phyloP scores from a whole-genome alignment of 2,113 vertebrate genomes.

The Rhinopomastus cyanomelas region DNA sequence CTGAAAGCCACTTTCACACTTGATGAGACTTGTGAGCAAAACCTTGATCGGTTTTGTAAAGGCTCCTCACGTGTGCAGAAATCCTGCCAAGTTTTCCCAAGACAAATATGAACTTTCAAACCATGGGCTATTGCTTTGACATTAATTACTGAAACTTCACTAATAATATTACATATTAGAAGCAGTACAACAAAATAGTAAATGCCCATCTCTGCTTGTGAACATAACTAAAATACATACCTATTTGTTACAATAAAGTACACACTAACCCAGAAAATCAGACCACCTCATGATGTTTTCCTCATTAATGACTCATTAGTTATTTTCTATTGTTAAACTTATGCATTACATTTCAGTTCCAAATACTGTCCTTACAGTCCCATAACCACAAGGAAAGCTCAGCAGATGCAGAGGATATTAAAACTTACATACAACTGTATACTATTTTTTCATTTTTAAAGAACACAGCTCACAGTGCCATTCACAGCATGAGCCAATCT shows the following conservation, averaged over 20 bases:
- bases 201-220: neutral
- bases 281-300: neutral
- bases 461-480: neutral
- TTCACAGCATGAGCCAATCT: neutral
- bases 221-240: neutral
- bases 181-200: neutral
- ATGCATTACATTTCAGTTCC: neutral
- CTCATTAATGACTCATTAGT: neutral
- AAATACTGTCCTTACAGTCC: neutral
- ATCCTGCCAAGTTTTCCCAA: neutral
- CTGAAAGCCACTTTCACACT: neutral
- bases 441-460: neutral
- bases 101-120: neutral
- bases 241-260: neutral
- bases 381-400: neutral
- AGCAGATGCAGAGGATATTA: neutral
- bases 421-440: neutral
- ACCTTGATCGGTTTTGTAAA: rapidly evolving
- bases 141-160: neutral
- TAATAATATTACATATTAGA: neutral
- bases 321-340: neutral
- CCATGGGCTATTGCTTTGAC: neutral
- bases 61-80: neutral
- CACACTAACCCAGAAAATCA: neutral
- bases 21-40: neutral